These are phyloP conservation scores for Zygogramma bicolorata DNA, from an alignment of 2,888 invertebrate species.

Conservation along the genomic window DNA sequence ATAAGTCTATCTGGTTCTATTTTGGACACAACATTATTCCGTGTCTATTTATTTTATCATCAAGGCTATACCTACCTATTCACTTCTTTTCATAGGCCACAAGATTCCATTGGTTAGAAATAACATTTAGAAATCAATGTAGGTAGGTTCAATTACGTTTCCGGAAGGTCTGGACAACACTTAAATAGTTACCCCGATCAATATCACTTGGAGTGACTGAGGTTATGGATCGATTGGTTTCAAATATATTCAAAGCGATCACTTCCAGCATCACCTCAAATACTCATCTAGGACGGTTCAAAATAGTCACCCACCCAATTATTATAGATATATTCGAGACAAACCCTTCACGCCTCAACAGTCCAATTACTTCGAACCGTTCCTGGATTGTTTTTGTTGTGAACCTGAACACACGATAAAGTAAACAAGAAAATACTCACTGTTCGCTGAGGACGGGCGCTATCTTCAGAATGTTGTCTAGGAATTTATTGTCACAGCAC, in stretches of 20 bases:
- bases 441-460: slow-evolving; percentile 84
- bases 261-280: too few relatives aligned
- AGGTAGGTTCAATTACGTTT: neutral
- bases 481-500: slow-evolving; percentile 81
- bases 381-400: neutral
- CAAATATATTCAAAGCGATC: too few relatives aligned
- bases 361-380: too few relatives aligned
- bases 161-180: neutral
- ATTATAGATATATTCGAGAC: too few relatives aligned
- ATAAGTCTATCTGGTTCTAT: too few relatives aligned
- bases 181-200: neutral
- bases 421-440: slow-evolving; percentile 73
- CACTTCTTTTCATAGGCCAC: neutral
- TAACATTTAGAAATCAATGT: neutral
- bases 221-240: neutral
- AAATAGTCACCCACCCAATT: too few relatives aligned
- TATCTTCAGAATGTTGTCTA: slow-evolving; percentile 83
- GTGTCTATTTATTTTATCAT: too few relatives aligned
- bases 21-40: too few relatives aligned
- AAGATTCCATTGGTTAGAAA: neutral
- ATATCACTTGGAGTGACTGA: neutral
- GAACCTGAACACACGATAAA: neutral
- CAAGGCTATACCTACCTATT: too few relatives aligned
- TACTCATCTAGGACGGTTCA: too few relatives aligned
- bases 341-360: too few relatives aligned